These are phyloP conservation scores for Diloba caeruleocephala DNA, from an alignment of 2,888 invertebrate genomes.

Conservation along the genomic window DNA sequence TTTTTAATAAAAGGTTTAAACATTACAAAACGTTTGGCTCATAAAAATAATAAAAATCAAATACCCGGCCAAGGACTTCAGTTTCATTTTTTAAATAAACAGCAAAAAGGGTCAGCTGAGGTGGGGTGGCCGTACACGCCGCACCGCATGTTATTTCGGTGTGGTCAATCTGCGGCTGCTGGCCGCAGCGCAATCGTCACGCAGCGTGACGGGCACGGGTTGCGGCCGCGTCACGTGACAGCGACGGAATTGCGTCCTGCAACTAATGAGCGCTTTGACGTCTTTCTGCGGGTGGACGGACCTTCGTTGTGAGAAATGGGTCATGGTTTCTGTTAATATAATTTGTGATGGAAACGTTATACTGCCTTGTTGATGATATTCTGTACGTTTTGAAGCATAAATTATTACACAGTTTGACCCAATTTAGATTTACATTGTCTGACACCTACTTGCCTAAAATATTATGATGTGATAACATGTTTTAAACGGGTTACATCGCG, in stretches of 20 bases:
- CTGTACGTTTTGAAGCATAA: constrained; percentile 4
- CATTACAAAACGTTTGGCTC: too few relatives aligned
- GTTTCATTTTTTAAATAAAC: constrained; percentile 21
- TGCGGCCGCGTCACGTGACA: constrained; percentile 64
- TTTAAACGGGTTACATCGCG: too few relatives aligned
- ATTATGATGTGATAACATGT: too few relatives aligned
- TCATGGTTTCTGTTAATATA: constrained; percentile 54
- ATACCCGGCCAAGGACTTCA: too few relatives aligned
- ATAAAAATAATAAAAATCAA: too few relatives aligned
- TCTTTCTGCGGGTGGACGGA: constrained; percentile 54
- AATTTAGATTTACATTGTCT: constrained; percentile 1
- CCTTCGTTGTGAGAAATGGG: constrained; percentile 62
- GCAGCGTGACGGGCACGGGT: constrained; percentile 59
- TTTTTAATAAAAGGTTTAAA: too few relatives aligned
- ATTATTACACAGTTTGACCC: neutral
- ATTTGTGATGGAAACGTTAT: constrained; percentile 38
- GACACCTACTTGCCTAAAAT: neutral
- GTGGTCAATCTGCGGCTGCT: constrained; percentile 61
- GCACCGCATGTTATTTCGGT: constrained; percentile 57
- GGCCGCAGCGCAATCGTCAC: constrained; percentile 56
- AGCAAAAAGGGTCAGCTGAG: constrained; percentile 16
- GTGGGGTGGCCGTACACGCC: constrained; percentile 24
- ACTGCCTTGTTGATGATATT: constrained; percentile 23
- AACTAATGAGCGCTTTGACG: constrained; percentile 59
- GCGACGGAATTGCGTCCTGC: constrained; percentile 67